Conservation (phyloP, 2,888 invertebrate genomes). For the Pandemis cinnamomeana region DNA sequence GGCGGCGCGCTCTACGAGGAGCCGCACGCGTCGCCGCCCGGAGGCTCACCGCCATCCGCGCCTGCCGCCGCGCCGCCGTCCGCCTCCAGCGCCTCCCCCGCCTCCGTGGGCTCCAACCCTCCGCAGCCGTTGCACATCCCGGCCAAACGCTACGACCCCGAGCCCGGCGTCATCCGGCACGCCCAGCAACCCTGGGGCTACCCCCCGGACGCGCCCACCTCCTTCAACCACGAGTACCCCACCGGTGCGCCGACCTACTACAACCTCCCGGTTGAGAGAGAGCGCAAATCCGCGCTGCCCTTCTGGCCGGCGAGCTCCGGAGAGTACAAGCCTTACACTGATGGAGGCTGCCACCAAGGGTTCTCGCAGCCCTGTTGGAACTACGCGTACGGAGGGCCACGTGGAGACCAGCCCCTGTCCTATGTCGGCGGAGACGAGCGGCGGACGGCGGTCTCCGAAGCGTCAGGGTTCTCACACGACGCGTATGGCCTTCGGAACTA, state of each 20-base stretch:
- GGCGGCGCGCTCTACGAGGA: constrained; percentile 92
- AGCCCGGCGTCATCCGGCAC: constrained; percentile 90
- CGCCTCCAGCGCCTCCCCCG: constrained; percentile 83
- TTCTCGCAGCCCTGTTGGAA: constrained; percentile 91
- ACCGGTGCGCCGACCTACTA: constrained; percentile 89
- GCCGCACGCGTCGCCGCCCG: constrained; percentile 85
- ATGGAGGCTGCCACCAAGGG: constrained; percentile 87
- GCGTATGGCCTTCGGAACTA: constrained; percentile 91
- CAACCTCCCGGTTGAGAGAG: constrained; percentile 88
- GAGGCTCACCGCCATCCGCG: constrained; percentile 87
- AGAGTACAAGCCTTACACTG: constrained; percentile 86
- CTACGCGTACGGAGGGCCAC: constrained; percentile 86
- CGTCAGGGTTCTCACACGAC: constrained; percentile 88
- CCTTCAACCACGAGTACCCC: constrained; percentile 88
- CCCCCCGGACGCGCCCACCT: constrained; percentile 87
- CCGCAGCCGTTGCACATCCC: constrained; percentile 94
- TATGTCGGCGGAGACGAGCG: constrained; percentile 90
- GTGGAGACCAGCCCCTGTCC: constrained; percentile 87
- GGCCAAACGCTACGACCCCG: constrained; percentile 90
- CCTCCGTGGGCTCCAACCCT: constrained; percentile 87
- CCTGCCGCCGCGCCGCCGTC: constrained; percentile 87
- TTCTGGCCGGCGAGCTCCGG: constrained; percentile 88
- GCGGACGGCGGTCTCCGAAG: constrained; percentile 86
- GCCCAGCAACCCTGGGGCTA: constrained; percentile 90
- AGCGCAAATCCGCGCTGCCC: constrained; percentile 86